phyloP scores from a whole-genome alignment of 2,888 invertebrate species.

The Callinectes sapidus region DNA sequence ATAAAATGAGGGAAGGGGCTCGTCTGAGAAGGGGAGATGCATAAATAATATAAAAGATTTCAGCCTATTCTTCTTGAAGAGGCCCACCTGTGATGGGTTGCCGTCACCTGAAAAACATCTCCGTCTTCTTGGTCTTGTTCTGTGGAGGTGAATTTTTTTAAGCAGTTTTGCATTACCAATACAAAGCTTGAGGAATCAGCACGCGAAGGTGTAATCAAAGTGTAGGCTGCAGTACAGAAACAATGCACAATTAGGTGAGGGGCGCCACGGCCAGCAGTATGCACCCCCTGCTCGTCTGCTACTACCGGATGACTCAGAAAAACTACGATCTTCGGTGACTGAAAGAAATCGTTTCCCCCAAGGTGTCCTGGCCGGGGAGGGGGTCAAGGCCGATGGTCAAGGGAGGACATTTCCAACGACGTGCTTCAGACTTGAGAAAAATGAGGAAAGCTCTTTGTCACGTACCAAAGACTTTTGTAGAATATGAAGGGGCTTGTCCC shows the following conservation, averaged over 20 bases:
- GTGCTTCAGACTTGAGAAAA: conserved; percentile 17
- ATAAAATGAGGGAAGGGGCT: conserved; percentile 53
- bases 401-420: conserved; percentile 15
- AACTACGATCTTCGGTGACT: conserved; percentile 3
- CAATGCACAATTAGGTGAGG: not conserved
- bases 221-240: not conserved
- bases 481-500: conserved; percentile 25
- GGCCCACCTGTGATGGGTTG: conserved; percentile 29
- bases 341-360: conserved; percentile 16
- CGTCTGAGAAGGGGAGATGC: conserved; percentile 50
- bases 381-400: conserved; percentile 23
- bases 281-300: not conserved
- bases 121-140: not conserved
- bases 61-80: conserved; percentile 36
- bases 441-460: conserved; percentile 35
- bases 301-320: not conserved
- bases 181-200: not conserved
- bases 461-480: conserved; percentile 37
- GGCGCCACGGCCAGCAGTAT: not conserved
- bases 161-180: not conserved
- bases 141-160: not conserved
- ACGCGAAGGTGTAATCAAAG: conserved; percentile 5
- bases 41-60: conserved; percentile 65
- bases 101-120: not conserved
- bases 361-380: not conserved